Evolutionary conservation across 1,140 invertebrate species (phyloP).

Genomic region (Diorhabda elongata): DNA sequence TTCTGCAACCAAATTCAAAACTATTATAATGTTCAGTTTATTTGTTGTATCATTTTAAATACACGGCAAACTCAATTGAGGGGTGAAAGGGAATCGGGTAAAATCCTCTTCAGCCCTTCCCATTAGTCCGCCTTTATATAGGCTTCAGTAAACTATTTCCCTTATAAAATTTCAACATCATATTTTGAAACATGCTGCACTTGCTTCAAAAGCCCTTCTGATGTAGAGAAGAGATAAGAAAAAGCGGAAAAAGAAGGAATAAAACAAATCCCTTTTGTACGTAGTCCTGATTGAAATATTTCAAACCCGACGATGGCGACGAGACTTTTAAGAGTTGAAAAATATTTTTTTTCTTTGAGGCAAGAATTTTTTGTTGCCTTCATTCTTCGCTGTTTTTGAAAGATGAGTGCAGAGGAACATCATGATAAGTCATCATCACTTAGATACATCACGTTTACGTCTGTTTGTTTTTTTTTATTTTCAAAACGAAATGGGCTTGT

Average conservation of each 20-base stretch:
- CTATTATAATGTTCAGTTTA: too few relatives aligned
- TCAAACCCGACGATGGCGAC: background rate
- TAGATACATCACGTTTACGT: background rate
- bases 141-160: slow-evolving; percentile 10
- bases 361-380: background rate
- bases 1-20: too few relatives aligned
- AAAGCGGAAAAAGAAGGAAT: slow-evolving; percentile 11
- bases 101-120: background rate
- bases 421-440: background rate
- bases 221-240: slow-evolving; percentile 14
- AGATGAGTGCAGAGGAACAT: background rate
- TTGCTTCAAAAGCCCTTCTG: slow-evolving; percentile 13
- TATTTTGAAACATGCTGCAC: slow-evolving; percentile 12
- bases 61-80: too few relatives aligned
- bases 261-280: slow-evolving; percentile 15
- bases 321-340: slow-evolving; percentile 11
- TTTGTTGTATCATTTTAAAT: too few relatives aligned
- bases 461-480: background rate
- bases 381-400: background rate
- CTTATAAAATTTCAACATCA: slow-evolving; percentile 15
- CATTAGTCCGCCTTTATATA: background rate
- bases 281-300: slow-evolving; percentile 10
- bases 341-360: slow-evolving; percentile 9
- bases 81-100: background rate
- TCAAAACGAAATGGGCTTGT: background rate